Evolutionary conservation across 2,113 vertebrate genomes (phyloP).

Genomic region (Protobothrops mucrosquamatus): DNA sequence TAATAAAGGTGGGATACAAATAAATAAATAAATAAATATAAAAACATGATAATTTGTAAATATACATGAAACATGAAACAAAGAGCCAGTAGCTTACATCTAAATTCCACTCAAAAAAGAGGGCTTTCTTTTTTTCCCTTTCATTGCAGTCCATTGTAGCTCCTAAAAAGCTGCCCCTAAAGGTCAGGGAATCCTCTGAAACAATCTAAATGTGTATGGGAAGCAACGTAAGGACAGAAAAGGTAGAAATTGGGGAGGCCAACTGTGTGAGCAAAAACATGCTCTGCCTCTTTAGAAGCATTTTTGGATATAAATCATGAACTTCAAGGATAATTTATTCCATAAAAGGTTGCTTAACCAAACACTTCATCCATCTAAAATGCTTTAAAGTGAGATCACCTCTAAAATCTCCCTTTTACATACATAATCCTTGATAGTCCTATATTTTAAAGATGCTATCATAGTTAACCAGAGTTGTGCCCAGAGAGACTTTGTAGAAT

Average conservation of each 20-base stretch:
- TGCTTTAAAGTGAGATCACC: neutral
- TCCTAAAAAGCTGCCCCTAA: neutral
- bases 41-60: neutral
- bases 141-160: neutral
- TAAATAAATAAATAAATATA: neutral
- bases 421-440: neutral
- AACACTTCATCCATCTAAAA: neutral
- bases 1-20: neutral
- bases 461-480: neutral
- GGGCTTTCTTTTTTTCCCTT: neutral
- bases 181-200: neutral
- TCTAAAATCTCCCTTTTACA: neutral
- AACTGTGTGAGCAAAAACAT: neutral
- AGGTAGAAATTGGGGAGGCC: neutral
- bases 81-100: neutral
- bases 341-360: neutral
- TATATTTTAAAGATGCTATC: conserved; percentile 5
- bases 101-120: neutral
- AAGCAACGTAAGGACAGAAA: neutral
- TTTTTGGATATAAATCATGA: neutral
- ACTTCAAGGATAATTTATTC: neutral
- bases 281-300: neutral
- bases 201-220: neutral
- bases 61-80: neutral
- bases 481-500: neutral